Base-by-base conservation (phyloP, 2,113 vertebrate genomes). In the Symphodus melops region DNA sequence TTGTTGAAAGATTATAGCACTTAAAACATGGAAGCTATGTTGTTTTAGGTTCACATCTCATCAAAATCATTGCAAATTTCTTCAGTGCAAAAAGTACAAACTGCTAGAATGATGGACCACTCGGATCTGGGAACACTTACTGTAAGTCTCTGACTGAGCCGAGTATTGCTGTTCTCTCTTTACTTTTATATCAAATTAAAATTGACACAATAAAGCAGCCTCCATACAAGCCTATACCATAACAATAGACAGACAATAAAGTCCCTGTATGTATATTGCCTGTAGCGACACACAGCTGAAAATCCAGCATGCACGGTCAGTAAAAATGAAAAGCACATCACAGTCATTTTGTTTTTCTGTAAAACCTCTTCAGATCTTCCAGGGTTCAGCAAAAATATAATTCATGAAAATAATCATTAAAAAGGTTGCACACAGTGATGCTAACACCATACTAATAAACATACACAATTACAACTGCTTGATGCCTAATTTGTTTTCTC, bases 311-410 rank as follows among this genome's bases (percentile, higher is more conserved):
- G 59, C 1, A 3, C 11, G 33, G 53, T 54, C 52, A 9, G 6
- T 52, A 33, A 39, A 41, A 58, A 72, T 53, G 36, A 53, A 69
- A 74, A 55, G 67, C 28, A 56, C 5, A 19, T 17, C 46, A 14
- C 49, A 28, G 11, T 51, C 16, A 20, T 64, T 66, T 62, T 36
- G 56, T 57, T 49, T 36, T 58, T 33, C 20, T 28, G 16, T 56
- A 66, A 54, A 28, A 36, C 6, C 23, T 62, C 20, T 23, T 28
- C 48, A 36, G 28, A 58, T 37, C n/a, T n/a, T 60, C 12, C 5
- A 48, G 42, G 17, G 46, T 14, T 17, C 46, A 48, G 14, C 28
- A 33, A 19, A 17, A 7, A 19, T 8, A 48, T 6, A 3, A 48
- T 48, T 8, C 16, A 19, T 6, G 16, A 48, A 17, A 19, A 19